Base-by-base conservation (phyloP, 2,113 vertebrate species). In the Empidonax alnorum region DNA sequence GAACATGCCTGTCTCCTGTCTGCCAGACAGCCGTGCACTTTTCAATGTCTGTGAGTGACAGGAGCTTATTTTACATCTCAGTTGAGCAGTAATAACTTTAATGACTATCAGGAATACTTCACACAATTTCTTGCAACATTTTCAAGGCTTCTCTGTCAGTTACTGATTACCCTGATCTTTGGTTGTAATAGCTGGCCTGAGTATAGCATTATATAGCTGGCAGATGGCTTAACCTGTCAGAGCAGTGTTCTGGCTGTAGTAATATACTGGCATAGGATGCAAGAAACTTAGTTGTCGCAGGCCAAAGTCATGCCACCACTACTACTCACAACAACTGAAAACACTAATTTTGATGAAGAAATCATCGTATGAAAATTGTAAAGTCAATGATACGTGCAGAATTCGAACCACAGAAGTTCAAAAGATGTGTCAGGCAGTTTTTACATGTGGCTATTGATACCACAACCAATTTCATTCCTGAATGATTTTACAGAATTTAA, bases 401-500 rank as follows among this genome's bases (percentile, higher is more conserved):
- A 7, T 76, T 76, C 5, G 19, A 82, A 24, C 91, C 28, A 49
- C 12, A 10, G 55, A 37, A 63, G 17, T 50, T 49, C 77, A 37
- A 91, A 93, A 91, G 87, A 80, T 97, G 83, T 83, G 73, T 75
- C 82, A 86, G 90, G 86, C 82, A 81, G 82, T 94, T 91, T 90
- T 82, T 73, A 28, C 28, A 8, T 50, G 59, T 66, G 68, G 50
- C 52, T 50, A 5, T 74, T 59, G 49, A 79, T 66, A 63, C 79
- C 82, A 76, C 89, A 93, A 69, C 18, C 39, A 12, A 0, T 84
- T 75, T 66, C 3, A 93, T 97, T 97, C 91, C 66, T 47, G 52
- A 66, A 28, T 66, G 47, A 18, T 85, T 96, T 96, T 82, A 77
- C 66, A 52, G 83, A 91, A 81, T 83, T 92, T 94, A 81, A 95